phyloP scores from a whole-genome alignment of 2,113 vertebrate genomes.

The Orientallactaga bullata region DNA sequence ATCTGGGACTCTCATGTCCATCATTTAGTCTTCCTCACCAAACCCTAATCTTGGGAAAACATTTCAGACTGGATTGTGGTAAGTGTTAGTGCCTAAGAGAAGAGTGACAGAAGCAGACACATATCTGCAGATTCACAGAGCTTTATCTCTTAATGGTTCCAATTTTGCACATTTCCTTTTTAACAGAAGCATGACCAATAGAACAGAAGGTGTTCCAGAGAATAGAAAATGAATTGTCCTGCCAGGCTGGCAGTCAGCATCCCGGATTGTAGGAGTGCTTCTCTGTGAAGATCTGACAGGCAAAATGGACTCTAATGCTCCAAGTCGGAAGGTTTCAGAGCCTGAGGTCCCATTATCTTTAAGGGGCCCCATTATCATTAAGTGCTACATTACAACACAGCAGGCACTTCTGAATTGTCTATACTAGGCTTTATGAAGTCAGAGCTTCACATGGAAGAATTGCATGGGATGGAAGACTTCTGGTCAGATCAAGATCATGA shows the following conservation, averaged over 20 bases:
- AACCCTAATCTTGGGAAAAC: neutral
- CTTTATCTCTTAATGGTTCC: slow-evolving; percentile 10
- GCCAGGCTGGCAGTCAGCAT: neutral
- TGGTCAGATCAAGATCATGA: neutral
- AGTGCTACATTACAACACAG: slow-evolving; percentile 52
- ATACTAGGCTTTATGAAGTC: slow-evolving; percentile 24
- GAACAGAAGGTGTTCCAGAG: slow-evolving; percentile 16
- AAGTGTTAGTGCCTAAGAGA: neutral
- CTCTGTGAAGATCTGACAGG: slow-evolving; percentile 28
- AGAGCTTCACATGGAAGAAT: slow-evolving; percentile 38
- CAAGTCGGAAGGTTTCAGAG: slow-evolving; percentile 5
- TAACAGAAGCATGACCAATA: neutral
- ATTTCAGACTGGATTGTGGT: neutral
- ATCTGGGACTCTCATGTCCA: neutral
- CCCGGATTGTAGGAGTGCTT: neutral
- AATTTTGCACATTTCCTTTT: slow-evolving; percentile 42
- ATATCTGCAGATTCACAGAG: slow-evolving; percentile 16
- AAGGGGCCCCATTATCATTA: slow-evolving; percentile 66
- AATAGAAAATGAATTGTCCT: slow-evolving; percentile 31
- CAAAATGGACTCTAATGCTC: slow-evolving; percentile 53
- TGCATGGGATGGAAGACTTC: neutral
- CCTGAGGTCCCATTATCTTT: slow-evolving; percentile 60
- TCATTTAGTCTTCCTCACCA: neutral
- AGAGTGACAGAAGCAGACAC: neutral
- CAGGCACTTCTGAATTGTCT: slow-evolving; percentile 47